Evolutionary conservation across 2,113 vertebrate species (phyloP), one percentile per base, ranked within the genome.

Genomic region (Nyctereutes procyonoides): DNA sequence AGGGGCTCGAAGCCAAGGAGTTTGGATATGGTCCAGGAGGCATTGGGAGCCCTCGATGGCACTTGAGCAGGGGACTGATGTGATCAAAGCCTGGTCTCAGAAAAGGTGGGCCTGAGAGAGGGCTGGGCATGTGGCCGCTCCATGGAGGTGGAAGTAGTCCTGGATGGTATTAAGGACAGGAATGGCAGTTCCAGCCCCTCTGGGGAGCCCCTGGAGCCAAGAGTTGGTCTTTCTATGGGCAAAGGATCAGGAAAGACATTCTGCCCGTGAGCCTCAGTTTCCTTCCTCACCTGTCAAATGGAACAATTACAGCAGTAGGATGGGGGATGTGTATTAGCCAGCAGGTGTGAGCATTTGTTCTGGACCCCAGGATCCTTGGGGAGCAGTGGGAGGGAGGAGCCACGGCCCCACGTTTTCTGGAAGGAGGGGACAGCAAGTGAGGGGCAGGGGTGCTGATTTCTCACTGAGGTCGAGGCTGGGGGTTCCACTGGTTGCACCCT

Each of bases 361-460:
- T 10, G 58, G 86, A 74, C 28, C 43, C 58, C 5, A 8, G 63
- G 51, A n/a, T 15, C 53, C 2, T 13, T n/a, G 17, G 35, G 53
- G 13, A 63, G 79, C 3, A 0, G 8, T 24, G 14, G 63, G 30
- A 28, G 16, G 32, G 19, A 28, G 28, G 53, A 43, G 32, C 65
- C 32, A 0, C 24, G 9, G 38, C 62, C 43, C 5, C 0, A 5
- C 1, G 22, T 43, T 1, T 32, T 63, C 71, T 43, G n/a, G 56
- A n/a, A 69, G 43, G 69, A 22, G 74, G 13, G 30, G 76, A 30
- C 84, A 5, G 83, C 14, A 9, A 9, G 81, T 16, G 15, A 9
- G 43, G 89, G 32, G n/a, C 11, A 14, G 26, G n/a, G 19, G 24
- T n/a, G 58, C 81, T 12, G 55, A 26, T 20, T 38, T 55, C 67